phyloP scores from a whole-genome alignment of 2,888 invertebrate genomes.

The Cantharis lateralis region DNA sequence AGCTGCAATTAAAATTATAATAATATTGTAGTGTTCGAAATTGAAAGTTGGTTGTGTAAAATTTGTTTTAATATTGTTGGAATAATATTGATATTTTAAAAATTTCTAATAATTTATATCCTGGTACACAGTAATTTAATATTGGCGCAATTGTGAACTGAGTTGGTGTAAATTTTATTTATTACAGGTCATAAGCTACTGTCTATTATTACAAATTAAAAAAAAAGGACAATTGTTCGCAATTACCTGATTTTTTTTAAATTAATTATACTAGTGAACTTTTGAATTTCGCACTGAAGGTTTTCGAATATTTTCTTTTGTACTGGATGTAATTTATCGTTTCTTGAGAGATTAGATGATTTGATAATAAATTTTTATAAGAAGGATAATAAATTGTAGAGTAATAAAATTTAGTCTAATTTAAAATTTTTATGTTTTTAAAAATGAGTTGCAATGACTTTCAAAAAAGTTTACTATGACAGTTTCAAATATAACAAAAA shows the following conservation, averaged over 20 bases:
- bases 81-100: not conserved
- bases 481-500: too few species aligned
- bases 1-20: not conserved
- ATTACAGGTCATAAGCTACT: not conserved
- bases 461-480: too few species aligned
- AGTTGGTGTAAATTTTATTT: not conserved
- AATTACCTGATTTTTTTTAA: not conserved
- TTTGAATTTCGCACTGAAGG: not conserved
- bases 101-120: not conserved
- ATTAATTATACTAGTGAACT: not conserved
- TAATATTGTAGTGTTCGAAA: not conserved
- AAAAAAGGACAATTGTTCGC: not conserved
- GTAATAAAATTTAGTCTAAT: too few species aligned
- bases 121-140: not conserved
- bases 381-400: too few species aligned
- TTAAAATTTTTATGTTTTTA: too few species aligned
- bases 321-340: not conserved
- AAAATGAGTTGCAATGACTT: too few species aligned
- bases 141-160: not conserved
- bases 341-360: not conserved
- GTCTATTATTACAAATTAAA: not conserved
- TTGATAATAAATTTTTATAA: too few species aligned
- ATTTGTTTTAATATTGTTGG: not conserved
- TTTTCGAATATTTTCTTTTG: not conserved
- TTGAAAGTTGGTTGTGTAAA: not conserved